Percentiles rank a stretch among this genome's conserved stretches.
phyloP scores from a whole-genome alignment of 2,888 invertebrate species.

The Heliothis peltigera region DNA sequence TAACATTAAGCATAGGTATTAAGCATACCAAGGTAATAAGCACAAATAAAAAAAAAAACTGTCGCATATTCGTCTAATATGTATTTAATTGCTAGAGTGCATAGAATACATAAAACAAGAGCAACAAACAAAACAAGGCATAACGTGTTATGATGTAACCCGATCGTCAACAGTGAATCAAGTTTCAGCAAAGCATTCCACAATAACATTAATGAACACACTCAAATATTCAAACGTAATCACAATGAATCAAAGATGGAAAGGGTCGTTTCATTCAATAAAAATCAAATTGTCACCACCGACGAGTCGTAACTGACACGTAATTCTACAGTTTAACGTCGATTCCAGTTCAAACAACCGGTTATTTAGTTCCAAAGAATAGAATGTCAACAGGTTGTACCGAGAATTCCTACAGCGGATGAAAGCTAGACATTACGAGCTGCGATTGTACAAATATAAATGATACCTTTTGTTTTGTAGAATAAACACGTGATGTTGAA shows the following conservation, averaged over 20 bases:
- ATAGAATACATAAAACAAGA: conserved; percentile 1
- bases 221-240: conserved; percentile 56
- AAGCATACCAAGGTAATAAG: too few species aligned
- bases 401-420: conserved; percentile 66
- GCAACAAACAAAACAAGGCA: conserved; percentile 10
- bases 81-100: not conserved
- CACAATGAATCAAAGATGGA: conserved; percentile 54
- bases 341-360: conserved; percentile 73
- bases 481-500: conserved; percentile 43
- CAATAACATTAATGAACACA: conserved; percentile 42
- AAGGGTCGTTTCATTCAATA: conserved; percentile 65
- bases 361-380: conserved; percentile 78
- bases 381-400: conserved; percentile 79
- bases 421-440: conserved; percentile 55
- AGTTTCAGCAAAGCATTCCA: conserved; percentile 17
- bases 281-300: conserved; percentile 61
- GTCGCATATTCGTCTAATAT: not conserved
- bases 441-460: conserved; percentile 50
- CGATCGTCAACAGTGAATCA: conserved; percentile 19
- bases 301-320: conserved; percentile 63
- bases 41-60: not conserved
- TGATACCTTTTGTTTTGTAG: conserved; percentile 50
- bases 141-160: conserved; percentile 12
- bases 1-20: too few species aligned
- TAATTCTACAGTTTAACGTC: conserved; percentile 72